These are phyloP conservation scores for Lasioglossum baleicum DNA, from an alignment of 1,140 invertebrate genomes.

Conservation along the genomic window DNA sequence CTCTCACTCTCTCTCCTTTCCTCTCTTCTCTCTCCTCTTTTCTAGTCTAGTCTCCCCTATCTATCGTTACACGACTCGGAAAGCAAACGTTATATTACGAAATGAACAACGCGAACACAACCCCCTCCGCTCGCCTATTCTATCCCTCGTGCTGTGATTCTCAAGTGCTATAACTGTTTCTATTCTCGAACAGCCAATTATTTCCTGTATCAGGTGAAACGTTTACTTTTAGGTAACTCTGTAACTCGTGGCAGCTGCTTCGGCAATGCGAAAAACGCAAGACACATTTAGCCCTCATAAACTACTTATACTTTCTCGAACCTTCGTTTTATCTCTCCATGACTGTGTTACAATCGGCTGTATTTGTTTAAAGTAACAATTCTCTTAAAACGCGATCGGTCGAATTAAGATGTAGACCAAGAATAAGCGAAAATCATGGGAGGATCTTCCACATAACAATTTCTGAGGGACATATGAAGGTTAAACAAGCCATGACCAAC, in stretches of 20 bases:
- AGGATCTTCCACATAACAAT: no score
- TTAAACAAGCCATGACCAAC: no score
- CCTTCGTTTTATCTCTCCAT: no score
- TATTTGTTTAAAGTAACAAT: no score
- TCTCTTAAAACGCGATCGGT: no score
- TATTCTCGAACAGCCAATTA: conserved; percentile 9
- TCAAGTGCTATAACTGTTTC: conserved; percentile 22
- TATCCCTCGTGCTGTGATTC: conserved; percentile 38
- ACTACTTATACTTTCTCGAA: no score
- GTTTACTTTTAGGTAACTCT: conserved; percentile 7
- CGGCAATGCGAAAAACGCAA: neutral
- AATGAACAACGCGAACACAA: conserved; percentile 4
- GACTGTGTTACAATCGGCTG: no score
- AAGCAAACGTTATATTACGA: neutral
- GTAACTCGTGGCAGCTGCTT: conserved; percentile 15
- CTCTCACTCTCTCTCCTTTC: conserved; percentile 1
- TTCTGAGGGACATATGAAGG: no score
- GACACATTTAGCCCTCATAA: no score
- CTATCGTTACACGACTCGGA: conserved; percentile 12
- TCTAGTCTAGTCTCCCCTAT: conserved; percentile 45
- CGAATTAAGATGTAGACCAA: no score
- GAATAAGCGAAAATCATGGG: no score
- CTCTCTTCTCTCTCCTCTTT: conserved; percentile 9
- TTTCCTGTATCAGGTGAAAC: conserved; percentile 1
- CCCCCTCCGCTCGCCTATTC: neutral